Conservation (phyloP, 2,888 invertebrate genomes). For the Thumatha senex region DNA sequence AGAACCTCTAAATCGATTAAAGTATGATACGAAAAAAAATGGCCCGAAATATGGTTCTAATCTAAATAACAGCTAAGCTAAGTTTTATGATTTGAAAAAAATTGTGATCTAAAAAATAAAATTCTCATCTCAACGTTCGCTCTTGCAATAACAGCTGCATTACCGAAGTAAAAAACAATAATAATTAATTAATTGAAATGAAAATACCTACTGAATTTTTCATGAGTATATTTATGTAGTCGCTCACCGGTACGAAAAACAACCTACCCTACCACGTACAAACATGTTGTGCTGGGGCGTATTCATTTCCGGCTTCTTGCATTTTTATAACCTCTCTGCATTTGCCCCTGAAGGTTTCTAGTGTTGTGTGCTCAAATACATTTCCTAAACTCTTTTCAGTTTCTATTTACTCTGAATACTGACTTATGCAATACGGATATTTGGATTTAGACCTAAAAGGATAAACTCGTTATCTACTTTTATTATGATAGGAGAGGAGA, state of each 20-base stretch:
- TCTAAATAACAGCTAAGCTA: no score
- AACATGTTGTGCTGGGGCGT: constrained; percentile 51
- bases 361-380: constrained; percentile 41
- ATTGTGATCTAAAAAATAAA: no score
- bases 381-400: constrained; percentile 15
- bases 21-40: no score
- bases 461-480: no score
- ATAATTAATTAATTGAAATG: constrained; percentile 36
- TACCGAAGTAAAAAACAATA: constrained; percentile 25
- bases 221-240: constrained; percentile 19
- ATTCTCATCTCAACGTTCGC: no score
- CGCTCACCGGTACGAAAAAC: constrained; percentile 5
- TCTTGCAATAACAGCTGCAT: no score
- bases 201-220: constrained; percentile 29
- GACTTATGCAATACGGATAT: constrained; percentile 17
- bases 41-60: no score
- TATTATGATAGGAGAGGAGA: no score
- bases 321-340: constrained; percentile 69
- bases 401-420: constrained; percentile 24
- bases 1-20: no score
- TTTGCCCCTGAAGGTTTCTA: constrained; percentile 51
- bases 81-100: no score
- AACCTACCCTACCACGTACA: constrained; percentile 19
- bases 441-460: constrained; percentile 24
- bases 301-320: constrained; percentile 75